Base-by-base conservation (phyloP, 2,113 vertebrate genomes). In the Nicator chloris region DNA sequence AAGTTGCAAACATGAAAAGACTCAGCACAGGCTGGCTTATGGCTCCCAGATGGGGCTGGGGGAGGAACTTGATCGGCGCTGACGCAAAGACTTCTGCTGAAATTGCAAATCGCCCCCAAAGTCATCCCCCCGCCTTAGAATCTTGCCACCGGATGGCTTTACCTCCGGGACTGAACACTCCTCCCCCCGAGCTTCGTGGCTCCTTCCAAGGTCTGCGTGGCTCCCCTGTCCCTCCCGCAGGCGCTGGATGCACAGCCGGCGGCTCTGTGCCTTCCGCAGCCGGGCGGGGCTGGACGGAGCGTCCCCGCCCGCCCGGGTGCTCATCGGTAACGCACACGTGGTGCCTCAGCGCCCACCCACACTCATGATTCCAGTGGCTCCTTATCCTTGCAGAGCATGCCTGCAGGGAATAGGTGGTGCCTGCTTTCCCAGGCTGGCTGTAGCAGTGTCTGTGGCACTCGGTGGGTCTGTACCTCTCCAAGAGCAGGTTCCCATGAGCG, bases 41-140 rank as follows among this genome's bases (percentile, higher is more conserved):
- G 90, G 66, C 45, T 65, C 45, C 92, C 90, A 87, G 53, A 57
- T 95, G 91, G 80, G 77, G 61, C 44, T 64, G 45, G 47, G 81
- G 66, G 70, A 90, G 73, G 90, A 87, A 86, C 19, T 88, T 61
- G 76, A 51, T 70, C 42, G 81, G 64, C 82, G 51, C 64, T 56
- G 76, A 68, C 0, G 4, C 83, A 40, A 50, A 77, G 69, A 72
- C 47, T 83, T 73, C 42, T 84, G 51, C 84, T 79, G 66, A 85
- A 91, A 82, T 54, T 27, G 66, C 85, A 72, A 37, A 60, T 76
- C 10, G 0, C 53, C 70, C 70, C 5, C 5, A 59, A 69, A 75
- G n/a, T n/a, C 33, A 6, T 18, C 26, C 33, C 47, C 44, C 12
- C 0, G 0, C 10, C 51, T 8, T 15, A 64, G 47, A 83, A 66